These are phyloP conservation scores for Circaetus cinerascens DNA, from an alignment of 2,113 vertebrate species.

Conservation along the genomic window DNA sequence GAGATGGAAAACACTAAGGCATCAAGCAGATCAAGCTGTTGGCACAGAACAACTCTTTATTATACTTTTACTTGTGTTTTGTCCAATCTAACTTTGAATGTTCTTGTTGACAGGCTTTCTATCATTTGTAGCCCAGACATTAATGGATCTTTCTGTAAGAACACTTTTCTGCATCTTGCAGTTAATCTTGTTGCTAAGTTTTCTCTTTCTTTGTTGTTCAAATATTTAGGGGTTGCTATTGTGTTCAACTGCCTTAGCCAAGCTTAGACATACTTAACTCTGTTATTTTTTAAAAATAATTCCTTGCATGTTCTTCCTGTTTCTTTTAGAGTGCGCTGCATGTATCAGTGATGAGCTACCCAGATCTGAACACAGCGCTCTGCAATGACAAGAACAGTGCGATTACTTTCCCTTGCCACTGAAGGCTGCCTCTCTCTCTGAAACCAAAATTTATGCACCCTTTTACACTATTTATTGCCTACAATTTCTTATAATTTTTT, in stretches of 20 bases:
- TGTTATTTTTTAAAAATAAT: neutral
- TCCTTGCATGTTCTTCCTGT: neutral
- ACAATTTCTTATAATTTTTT: neutral
- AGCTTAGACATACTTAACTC: neutral
- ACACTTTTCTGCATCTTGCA: neutral
- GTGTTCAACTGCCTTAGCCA: neutral
- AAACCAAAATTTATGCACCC: neutral
- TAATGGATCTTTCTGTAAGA: neutral
- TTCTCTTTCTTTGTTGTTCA: constrained; percentile 7
- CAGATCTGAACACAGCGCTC: neutral
- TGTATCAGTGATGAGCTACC: neutral
- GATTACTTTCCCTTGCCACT: neutral
- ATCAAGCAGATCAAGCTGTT: neutral
- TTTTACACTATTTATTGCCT: neutral
- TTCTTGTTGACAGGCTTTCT: neutral
- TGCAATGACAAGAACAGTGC: neutral
- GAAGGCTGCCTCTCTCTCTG: neutral
- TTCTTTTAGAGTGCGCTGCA: neutral
- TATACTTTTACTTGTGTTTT: neutral
- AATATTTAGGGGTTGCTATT: constrained; percentile 15
- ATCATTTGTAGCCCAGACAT: neutral
- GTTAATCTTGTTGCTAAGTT: neutral
- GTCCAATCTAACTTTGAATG: neutral
- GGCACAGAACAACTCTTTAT: neutral
- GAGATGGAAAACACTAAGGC: neutral